Evolutionary conservation across 2,113 vertebrate genomes (phyloP).

Genomic region (Ceratotherium simum): DNA sequence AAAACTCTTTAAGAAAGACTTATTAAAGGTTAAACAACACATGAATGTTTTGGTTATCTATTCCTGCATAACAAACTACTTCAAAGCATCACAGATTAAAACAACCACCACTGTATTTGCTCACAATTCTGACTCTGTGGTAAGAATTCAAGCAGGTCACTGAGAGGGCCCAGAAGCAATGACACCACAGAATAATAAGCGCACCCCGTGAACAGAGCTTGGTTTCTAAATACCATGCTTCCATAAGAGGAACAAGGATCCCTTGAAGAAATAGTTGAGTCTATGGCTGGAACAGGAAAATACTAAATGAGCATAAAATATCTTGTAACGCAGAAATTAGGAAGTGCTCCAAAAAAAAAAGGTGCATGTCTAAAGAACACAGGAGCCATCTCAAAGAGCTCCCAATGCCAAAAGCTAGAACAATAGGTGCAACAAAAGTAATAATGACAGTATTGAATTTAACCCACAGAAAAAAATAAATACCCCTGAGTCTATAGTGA

Average conservation of each 20-base stretch:
- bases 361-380: background rate
- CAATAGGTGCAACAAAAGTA: background rate
- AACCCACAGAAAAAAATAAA: background rate
- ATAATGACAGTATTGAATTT: background rate
- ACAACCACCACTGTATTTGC: background rate
- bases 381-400: background rate
- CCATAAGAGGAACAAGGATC: background rate
- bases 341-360: background rate
- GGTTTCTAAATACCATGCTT: background rate
- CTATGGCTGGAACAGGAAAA: background rate
- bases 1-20: conserved; percentile 30
- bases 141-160: background rate
- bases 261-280: background rate
- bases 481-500: background rate
- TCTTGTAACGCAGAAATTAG: background rate
- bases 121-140: background rate
- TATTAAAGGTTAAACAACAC: conserved; percentile 8
- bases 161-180: background rate
- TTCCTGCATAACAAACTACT: background rate
- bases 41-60: background rate
- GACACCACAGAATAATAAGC: background rate
- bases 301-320: background rate
- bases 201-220: background rate
- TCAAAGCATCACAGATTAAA: background rate
- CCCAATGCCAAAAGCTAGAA: background rate